phyloP scores from a whole-genome alignment of 2,888 invertebrate genomes.

The Meiosimyza platycephala region DNA sequence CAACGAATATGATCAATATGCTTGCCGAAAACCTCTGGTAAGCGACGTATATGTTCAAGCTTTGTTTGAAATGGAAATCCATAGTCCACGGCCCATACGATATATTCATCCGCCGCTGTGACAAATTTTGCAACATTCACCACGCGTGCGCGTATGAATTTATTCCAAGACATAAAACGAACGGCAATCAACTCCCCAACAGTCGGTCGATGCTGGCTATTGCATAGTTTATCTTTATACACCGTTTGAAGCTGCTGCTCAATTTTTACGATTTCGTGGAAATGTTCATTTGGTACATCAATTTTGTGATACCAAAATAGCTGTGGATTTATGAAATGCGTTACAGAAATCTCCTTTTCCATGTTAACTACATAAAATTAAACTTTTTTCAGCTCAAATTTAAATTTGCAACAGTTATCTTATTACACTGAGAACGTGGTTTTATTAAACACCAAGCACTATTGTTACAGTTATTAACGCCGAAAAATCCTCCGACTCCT shows the following conservation, averaged over 20 bases:
- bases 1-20: slow-evolving; percentile 43
- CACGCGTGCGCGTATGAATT: slow-evolving; percentile 50
- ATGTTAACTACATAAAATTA: slow-evolving; percentile 2
- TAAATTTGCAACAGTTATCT: too few species aligned
- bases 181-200: slow-evolving; percentile 48
- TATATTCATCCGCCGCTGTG: slow-evolving; percentile 42
- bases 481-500: too few species aligned
- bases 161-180: slow-evolving; percentile 51
- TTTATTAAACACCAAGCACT: too few species aligned
- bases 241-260: slow-evolving; percentile 45
- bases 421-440: too few species aligned
- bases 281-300: slow-evolving; percentile 44
- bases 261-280: slow-evolving; percentile 41
- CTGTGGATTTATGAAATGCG: slow-evolving; percentile 55
- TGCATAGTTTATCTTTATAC: slow-evolving; percentile 44
- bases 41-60: slow-evolving; percentile 43
- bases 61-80: slow-evolving; percentile 53
- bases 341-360: slow-evolving; percentile 47
- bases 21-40: slow-evolving; percentile 40
- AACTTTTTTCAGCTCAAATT: too few species aligned
- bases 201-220: slow-evolving; percentile 41
- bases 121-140: slow-evolving; percentile 44
- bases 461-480: too few species aligned
- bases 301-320: slow-evolving; percentile 53
- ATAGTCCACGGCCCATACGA: slow-evolving; percentile 53